phyloP scores from a whole-genome alignment of 1,140 invertebrate genomes.

The Pseudomyrmex pallidus region DNA sequence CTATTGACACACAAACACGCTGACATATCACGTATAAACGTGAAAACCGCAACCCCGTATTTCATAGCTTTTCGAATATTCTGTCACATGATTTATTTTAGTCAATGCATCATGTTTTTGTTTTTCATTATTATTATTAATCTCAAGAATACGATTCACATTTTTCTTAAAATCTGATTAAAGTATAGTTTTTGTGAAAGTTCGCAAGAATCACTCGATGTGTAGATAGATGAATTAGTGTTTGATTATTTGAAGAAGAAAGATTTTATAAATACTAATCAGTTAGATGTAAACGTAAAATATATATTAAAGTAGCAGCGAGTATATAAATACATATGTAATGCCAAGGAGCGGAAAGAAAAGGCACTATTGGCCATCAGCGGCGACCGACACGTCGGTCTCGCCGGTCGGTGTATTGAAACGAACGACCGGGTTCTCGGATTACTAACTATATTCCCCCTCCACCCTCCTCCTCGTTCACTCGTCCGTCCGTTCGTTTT shows the following conservation, averaged over 20 bases:
- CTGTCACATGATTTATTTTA: constrained; percentile 2
- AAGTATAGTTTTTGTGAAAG: background rate
- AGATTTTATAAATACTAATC: no score
- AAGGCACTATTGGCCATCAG: constrained; percentile 67
- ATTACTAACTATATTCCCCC: constrained; percentile 77
- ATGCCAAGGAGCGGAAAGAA: constrained; percentile 40
- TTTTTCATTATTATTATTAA: background rate
- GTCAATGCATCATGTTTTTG: background rate
- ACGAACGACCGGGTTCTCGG: constrained; percentile 76
- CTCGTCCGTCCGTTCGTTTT: background rate
- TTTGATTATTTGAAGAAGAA: no score
- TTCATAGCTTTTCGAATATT: no score
- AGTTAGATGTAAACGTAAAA: no score
- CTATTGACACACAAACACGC: no score
- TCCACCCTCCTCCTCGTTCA: background rate
- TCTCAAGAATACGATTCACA: background rate
- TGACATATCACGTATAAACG: no score
- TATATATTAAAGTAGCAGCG: no score
- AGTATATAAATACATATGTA: constrained; percentile 12
- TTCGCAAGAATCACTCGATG: background rate
- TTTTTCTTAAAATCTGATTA: background rate
- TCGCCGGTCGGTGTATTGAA: constrained; percentile 72
- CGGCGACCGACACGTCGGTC: constrained; percentile 67
- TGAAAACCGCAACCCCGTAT: no score
- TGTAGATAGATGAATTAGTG: background rate